A percentile compares a stretch with the other conserved stretches of the same genome.
phyloP scores from a whole-genome alignment of 2,113 vertebrate genomes.

The Miniopterus natalensis region DNA sequence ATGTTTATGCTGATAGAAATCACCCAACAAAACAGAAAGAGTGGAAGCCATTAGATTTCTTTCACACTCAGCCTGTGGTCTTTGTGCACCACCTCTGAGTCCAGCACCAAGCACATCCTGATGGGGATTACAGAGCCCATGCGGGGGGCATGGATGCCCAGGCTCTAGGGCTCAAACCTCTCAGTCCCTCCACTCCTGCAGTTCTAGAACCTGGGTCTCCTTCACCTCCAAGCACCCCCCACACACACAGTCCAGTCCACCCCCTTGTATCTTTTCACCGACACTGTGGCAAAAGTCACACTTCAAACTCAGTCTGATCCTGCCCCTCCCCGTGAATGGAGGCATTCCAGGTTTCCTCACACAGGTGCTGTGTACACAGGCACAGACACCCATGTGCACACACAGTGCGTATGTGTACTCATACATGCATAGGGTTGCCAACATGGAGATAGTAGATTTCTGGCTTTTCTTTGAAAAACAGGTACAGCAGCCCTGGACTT shows the following conservation, averaged over 20 bases:
- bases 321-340: not conserved
- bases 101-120: rapidly evolving
- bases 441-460: not conserved
- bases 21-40: not conserved
- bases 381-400: too few species aligned
- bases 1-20: not conserved
- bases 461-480: not conserved
- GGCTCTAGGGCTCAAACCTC: not conserved
- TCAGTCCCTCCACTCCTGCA: rapidly evolving
- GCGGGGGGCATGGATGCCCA: not conserved
- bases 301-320: not conserved
- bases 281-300: not conserved
- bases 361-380: not conserved
- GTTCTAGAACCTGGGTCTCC: not conserved
- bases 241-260: not conserved
- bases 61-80: rapidly evolving
- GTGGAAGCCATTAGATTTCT: not conserved
- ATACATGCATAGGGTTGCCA: not conserved
- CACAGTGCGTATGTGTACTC: not conserved
- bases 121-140: not conserved
- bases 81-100: rapidly evolving
- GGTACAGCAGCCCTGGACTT: not conserved
- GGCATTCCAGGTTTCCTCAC: not conserved
- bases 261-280: not conserved
- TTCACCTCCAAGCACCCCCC: too few species aligned